Base-by-base conservation (phyloP, 2,888 invertebrate species). In the Rhagophthalmus giganteus region DNA sequence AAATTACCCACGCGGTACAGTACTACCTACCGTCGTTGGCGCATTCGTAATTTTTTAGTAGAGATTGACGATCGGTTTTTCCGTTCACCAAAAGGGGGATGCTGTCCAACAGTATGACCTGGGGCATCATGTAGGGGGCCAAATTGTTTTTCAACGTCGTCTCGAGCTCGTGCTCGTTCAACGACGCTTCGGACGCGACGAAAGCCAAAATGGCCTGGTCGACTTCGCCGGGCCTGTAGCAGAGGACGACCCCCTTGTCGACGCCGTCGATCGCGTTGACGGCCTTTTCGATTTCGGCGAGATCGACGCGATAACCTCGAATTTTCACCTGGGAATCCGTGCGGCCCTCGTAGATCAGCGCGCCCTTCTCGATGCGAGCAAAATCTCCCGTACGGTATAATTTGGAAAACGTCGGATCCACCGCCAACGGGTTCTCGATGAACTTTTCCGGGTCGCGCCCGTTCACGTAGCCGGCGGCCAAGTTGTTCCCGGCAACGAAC, bases 351-450 rank as follows among this genome's bases (percentile, higher is more conserved):
- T 84, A 92, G 46, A 85, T 74, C 13, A 93, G 73, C 4, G 79
- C 61, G 4, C 81, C 80, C 59, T 88, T 85, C 38, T 83, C 77
- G 0, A 90, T 75, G 8, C 83, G 80, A 0, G 88, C 94, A 62
- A 84, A 92, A 71, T 94, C 94, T 0, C 94, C 94, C 1, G 93
- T 93, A 42, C 87, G 84, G 74, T 89, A 94, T 0, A 93, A 76
- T 13, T 83, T 83, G 0, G 83, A 78, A 64, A 83, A 88, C 55
- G 83, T 79, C 62, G 81, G 80, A 68, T 85, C 83, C 15, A 79
- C 75, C 0, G 86, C 85, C 45, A 89, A 80, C 0, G 89, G 86
- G 72, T 91, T 92, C 54, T 84, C 81, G 20, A 86, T 73, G 69
- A 91, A 92, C 61, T 85, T 84, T 38, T 88, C 84, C 0, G 85